Evolutionary conservation across 2,797 vertebrate genomes (phyloP), one percentile per base, ranked within the genome.

Genomic region (Sylvilagus floridanus): DNA sequence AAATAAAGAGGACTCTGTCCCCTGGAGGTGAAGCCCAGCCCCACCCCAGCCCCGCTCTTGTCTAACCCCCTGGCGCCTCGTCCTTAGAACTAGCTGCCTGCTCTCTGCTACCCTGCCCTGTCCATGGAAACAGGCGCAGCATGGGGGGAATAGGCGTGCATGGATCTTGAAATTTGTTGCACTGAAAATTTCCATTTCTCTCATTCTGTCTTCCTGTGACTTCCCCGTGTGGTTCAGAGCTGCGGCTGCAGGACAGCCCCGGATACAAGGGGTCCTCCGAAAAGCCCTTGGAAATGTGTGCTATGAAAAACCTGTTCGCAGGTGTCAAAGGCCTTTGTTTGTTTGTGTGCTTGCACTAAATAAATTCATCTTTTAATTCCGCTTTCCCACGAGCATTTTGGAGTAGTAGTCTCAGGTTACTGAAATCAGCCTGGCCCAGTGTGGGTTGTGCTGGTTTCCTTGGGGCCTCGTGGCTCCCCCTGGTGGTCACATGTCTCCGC

Each of bases 111-210:
- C 71, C 50, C 26, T 60, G 30, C 62, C 14, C 50, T 84, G 52
- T 93, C 83, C 88, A 42, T 32, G 77, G 92, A 93, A 81, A 42
- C 72, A 65, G 77, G 77, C 4, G 47, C 37, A 75, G 73, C 79
- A 47, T 60, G 5, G 69, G 17, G 35, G 65, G 42, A 60, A 54
- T 52, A 79, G 24, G 14, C 54, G 19, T 21, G 14, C 54, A 21
- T 16, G 54, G 54, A 57, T 57, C 19, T 57, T 11, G 12, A 57
- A 57, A 5, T 57, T 17, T 21, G 19, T 57, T 21, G 19, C 19
- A 7, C 19, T 21, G 54, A 57, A 57, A 16, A 16, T 21, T 16
- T 16, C 54, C 19, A 21, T 57, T 21, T 57, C 42, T 57, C 54
- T 57, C 19, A 21, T 21, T 57, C 54, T 57, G 54, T 57, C 6